Evolutionary conservation across 2,113 vertebrate genomes (phyloP).

Genomic region (Oryzias javanicus): DNA sequence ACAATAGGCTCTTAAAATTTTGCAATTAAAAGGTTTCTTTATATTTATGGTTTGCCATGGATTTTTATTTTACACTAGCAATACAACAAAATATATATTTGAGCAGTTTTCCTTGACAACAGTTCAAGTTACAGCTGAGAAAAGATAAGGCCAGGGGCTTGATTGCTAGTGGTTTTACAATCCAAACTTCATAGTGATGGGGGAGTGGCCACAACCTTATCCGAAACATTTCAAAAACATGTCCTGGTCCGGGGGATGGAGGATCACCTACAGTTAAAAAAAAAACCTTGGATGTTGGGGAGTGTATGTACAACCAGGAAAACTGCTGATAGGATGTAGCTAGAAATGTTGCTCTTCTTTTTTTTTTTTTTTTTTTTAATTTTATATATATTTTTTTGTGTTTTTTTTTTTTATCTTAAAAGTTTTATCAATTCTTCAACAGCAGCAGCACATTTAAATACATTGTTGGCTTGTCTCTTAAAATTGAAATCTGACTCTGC

Average conservation of each 20-base stretch:
- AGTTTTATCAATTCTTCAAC: conserved; percentile 83
- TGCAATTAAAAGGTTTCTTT: conserved; percentile 89
- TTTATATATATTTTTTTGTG: conserved; percentile 56
- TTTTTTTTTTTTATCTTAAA: conserved; percentile 63
- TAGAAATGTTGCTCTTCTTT: conserved; percentile 71
- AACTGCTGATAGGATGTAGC: conserved; percentile 88
- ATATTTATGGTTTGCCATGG: conserved; percentile 89
- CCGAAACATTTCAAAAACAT: conserved; percentile 85
- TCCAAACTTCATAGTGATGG: conserved; percentile 90
- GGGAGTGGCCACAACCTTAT: conserved; percentile 84
- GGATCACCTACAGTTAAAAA: conserved; percentile 87
- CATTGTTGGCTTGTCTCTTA: conserved; percentile 93
- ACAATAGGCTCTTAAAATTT: conserved; percentile 93
- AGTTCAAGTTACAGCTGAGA: conserved; percentile 97
- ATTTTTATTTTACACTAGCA: conserved; percentile 96
- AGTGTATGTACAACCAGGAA: conserved; percentile 92
- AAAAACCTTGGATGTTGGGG: conserved; percentile 79
- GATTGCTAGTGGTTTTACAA: conserved; percentile 99
- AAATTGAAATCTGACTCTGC: conserved; percentile 92
- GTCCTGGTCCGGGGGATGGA: conserved; percentile 86
- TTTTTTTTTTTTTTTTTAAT: conserved; percentile 41
- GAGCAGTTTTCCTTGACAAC: conserved; percentile 93
- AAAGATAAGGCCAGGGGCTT: conserved; percentile 99
- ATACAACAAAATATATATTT: conserved; percentile 99
- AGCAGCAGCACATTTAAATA: conserved; percentile 90